Evolutionary conservation across 2,888 invertebrate species (phyloP).

Genomic region (Parnassius apollo): DNA sequence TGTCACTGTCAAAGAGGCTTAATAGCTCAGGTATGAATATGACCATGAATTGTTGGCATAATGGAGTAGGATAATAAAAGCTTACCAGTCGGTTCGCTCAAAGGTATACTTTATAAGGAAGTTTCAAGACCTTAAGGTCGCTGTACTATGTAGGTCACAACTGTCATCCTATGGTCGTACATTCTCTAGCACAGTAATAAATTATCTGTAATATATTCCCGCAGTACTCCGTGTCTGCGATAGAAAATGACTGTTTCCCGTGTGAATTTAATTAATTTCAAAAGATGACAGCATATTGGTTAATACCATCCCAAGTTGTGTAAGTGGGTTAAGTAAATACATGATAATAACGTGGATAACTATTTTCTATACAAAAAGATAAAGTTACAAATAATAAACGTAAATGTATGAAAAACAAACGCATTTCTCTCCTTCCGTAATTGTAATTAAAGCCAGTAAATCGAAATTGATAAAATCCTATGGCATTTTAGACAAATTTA

Average conservation of each 20-base stretch:
- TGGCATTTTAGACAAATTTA: too few species aligned
- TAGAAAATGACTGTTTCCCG: conserved; percentile 48
- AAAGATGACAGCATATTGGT: conserved; percentile 32
- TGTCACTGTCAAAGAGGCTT: conserved; percentile 29
- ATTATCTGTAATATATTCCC: conserved; percentile 41
- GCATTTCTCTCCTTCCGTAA: too few species aligned
- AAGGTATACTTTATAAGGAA: conserved; percentile 28
- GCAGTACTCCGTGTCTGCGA: conserved; percentile 32
- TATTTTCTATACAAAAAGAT: not conserved
- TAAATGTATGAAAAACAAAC: too few species aligned
- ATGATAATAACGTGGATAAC: not conserved
- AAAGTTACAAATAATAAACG: not conserved
- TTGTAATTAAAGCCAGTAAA: too few species aligned
- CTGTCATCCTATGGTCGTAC: conserved; percentile 43
- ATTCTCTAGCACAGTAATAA: conserved; percentile 46
- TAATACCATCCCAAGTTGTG: conserved; percentile 12
- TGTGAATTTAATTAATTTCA: conserved; percentile 49
- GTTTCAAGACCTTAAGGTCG: conserved; percentile 12
- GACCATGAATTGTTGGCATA: conserved; percentile 25
- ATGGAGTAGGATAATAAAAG: conserved; percentile 27
- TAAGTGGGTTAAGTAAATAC: conserved; percentile 22
- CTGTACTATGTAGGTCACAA: conserved; percentile 42
- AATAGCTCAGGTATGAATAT: conserved; percentile 22
- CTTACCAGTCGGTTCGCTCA: conserved; percentile 33
- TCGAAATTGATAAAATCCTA: too few species aligned